These are phyloP conservation scores for Syngnathus floridae DNA, from an alignment of 2,113 vertebrate species.

Conservation along the genomic window DNA sequence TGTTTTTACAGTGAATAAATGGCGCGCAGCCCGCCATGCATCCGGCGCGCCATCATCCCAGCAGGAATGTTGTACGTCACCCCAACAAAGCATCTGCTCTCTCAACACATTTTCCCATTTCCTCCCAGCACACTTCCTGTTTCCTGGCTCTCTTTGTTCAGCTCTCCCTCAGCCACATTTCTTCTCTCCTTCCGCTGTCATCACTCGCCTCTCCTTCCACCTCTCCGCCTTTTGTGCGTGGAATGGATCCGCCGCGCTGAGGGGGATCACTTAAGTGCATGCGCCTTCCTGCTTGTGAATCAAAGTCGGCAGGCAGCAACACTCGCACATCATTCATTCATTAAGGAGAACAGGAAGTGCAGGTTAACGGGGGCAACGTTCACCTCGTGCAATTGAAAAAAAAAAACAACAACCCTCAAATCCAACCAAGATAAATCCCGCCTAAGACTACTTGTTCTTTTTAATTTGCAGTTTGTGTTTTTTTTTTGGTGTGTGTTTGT, in stretches of 20 bases:
- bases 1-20: not conserved
- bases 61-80: slow-evolving; percentile 27
- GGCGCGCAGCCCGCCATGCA: not conserved
- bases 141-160: slow-evolving; percentile 64
- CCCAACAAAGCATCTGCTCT: slow-evolving; percentile 49
- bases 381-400: not conserved
- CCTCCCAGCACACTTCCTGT: slow-evolving; percentile 60
- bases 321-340: slow-evolving; percentile 30
- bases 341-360: slow-evolving; percentile 35
- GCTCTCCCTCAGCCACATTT: slow-evolving; percentile 15
- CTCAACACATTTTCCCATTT: slow-evolving; percentile 47
- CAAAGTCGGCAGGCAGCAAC: slow-evolving; percentile 31
- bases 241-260: slow-evolving; percentile 35
- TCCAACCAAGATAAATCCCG: no score
- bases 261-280: slow-evolving; percentile 18
- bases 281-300: slow-evolving; percentile 41
- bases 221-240: not conserved
- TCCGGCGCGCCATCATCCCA: not conserved
- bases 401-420: no score
- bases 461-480: not conserved
- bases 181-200: slow-evolving; percentile 25
- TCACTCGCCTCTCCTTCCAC: slow-evolving; percentile 1
- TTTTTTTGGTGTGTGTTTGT: not conserved
- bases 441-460: no score
- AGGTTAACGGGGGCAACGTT: not conserved